phyloP scores from a whole-genome alignment of 2,888 invertebrate species.

The Ormyrus nitidulus region DNA sequence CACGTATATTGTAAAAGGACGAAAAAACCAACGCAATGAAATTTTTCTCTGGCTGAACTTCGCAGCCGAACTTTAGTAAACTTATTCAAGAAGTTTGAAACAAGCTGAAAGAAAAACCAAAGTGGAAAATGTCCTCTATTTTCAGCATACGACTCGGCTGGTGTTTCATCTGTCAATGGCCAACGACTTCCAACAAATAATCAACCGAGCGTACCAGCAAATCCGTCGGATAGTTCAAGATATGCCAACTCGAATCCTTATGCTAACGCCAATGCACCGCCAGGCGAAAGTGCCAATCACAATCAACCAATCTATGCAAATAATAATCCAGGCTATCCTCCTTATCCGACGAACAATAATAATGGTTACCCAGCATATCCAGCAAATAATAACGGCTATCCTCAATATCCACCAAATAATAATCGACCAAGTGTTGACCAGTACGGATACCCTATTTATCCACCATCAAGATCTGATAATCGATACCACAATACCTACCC shows the following conservation, averaged over 20 bases:
- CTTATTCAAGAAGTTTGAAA: background rate
- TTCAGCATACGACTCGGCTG: constrained; percentile 71
- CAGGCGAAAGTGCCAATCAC: constrained; percentile 60
- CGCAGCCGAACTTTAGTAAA: background rate
- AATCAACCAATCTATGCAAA: constrained; percentile 65
- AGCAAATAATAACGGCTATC: constrained; percentile 58
- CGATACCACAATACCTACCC: constrained; percentile 56
- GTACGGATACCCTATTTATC: constrained; percentile 59
- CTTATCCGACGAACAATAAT: constrained; percentile 61
- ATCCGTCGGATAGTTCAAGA: constrained; percentile 58
- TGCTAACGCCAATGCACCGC: constrained; percentile 71
- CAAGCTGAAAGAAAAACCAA: constrained; percentile 5
- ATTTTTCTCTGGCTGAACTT: constrained; percentile 51
- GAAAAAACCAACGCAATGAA: background rate
- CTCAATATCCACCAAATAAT: constrained; percentile 62
- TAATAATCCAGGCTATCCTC: constrained; percentile 59
- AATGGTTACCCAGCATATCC: constrained; percentile 58
- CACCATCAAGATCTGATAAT: constrained; percentile 56
- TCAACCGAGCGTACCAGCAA: constrained; percentile 43
- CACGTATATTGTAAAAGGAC: background rate
- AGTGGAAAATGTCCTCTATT: background rate
- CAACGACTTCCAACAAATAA: constrained; percentile 56
- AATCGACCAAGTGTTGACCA: constrained; percentile 53
- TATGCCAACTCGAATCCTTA: constrained; percentile 67
- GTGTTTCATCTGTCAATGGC: constrained; percentile 69